Base-by-base conservation (phyloP, 1,140 invertebrate genomes). In the Ceratitis capitata region DNA sequence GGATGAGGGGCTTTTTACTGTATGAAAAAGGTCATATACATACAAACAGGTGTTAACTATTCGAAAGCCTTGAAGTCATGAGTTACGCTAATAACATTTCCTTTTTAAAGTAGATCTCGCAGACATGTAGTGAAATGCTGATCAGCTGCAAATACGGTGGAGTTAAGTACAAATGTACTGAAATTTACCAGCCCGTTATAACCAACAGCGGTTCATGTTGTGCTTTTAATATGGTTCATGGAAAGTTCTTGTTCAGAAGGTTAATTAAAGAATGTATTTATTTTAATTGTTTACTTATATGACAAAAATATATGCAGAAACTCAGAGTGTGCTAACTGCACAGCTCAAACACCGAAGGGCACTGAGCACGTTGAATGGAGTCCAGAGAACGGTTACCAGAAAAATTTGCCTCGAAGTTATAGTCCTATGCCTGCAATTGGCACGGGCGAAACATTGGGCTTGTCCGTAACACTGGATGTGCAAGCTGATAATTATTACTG, bases 191-290 rank as follows among this genome's bases (percentile, higher is more conserved):
- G 89, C 94, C 95, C 1, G 94, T 95, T 45, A 92, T 97, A 74
- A 97, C 96, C 0, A 96, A 97, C 86, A 96, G 96, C 89, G 96
- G 96, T 0, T 93, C 96, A 0, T 97, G 96, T 89, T 97, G 96
- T 91, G 95, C 95, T 7, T 97, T 97, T 87, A 97, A 97, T 89
- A 94, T 94, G 85, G 93, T 96, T 1, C 94, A 95, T 74, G 92
- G 93, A 16, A 92, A 95, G 61, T 94, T 93, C 78, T 94, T 96
- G 90, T 95, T 92, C 89, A 85, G 88, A 89, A 29, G 87, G 86
- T 88, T 89, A 85, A 16, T 84, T 84, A 7, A 3, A 3, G 12
- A 51, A 49, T 49, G 53, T 83, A 45, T 51, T 2, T 35, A 39
- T 39, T 35, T 23, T 35, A 42, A 16, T 29, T 47, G 0, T 45